phyloP scores from a whole-genome alignment of 1,140 invertebrate species.

The Cyrtorhinus lividipennis region DNA sequence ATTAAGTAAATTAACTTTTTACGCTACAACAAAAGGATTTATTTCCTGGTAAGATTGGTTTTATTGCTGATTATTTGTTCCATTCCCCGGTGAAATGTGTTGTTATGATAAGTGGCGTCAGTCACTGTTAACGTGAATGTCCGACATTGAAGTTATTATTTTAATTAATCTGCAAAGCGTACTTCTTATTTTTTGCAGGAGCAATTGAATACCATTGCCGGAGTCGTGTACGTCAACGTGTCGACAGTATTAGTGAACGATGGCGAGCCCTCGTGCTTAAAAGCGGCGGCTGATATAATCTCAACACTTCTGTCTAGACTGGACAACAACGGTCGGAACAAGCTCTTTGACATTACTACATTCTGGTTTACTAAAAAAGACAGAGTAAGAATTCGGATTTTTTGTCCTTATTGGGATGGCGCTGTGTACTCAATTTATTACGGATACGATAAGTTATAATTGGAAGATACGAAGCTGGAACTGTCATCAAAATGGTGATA shows the following conservation, averaged over 20 bases:
- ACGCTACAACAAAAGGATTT: no score
- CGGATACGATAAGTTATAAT: no score
- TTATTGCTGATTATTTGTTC: no score
- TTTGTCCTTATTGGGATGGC: no score
- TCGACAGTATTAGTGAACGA: conserved; percentile 59
- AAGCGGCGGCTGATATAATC: conserved; percentile 47
- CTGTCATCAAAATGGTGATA: neutral
- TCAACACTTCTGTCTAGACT: conserved; percentile 44
- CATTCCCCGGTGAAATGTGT: no score
- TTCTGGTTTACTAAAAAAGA: conserved; percentile 54
- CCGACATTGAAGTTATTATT: no score
- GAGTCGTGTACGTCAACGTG: conserved; percentile 57
- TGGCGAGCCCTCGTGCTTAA: conserved; percentile 45
- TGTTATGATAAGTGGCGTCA: no score
- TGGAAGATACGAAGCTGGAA: no score
- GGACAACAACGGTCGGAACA: conserved; percentile 37
- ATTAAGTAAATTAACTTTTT: no score
- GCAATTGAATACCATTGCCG: conserved; percentile 42
- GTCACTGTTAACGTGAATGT: no score
- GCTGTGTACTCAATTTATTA: neutral
- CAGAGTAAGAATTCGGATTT: conserved; percentile 8
- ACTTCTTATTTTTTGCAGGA: conserved; percentile 32
- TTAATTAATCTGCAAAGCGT: no score
- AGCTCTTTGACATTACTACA: conserved; percentile 47
- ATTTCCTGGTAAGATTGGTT: no score